Conservation (phyloP, 2,888 invertebrate species). For the Hyposoter didymator region DNA sequence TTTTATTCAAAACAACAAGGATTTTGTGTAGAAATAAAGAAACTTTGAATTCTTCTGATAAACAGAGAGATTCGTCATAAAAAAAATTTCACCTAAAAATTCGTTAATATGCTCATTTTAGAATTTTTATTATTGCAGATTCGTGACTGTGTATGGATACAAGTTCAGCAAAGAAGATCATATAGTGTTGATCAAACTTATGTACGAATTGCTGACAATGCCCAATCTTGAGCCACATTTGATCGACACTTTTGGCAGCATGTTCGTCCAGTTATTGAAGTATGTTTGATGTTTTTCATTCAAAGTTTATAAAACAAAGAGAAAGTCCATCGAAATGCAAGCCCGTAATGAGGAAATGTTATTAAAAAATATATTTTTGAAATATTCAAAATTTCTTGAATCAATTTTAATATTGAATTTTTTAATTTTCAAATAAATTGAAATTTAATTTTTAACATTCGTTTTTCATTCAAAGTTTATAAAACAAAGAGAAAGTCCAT, state of each 20-base stretch:
- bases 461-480: not conserved
- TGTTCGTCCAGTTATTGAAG: slow-evolving; percentile 90
- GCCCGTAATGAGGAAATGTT: too few relatives aligned
- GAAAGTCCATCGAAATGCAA: too few relatives aligned
- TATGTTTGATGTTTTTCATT: slow-evolving; percentile 85
- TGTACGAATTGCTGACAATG: slow-evolving; percentile 91
- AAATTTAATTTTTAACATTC: too few relatives aligned
- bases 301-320: not conserved
- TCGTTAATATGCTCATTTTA: not conserved
- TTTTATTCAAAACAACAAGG: not conserved
- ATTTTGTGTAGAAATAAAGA: not conserved
- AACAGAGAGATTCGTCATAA: not conserved
- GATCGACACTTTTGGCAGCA: slow-evolving; percentile 88
- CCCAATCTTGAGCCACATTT: slow-evolving; percentile 92
- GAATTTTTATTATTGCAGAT: slow-evolving; percentile 86
- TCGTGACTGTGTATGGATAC: slow-evolving; percentile 92
- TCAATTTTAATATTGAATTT: too few relatives aligned
- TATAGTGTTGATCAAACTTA: slow-evolving; percentile 91
- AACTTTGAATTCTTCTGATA: not conserved
- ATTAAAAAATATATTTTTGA: too few relatives aligned
- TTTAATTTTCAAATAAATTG: not conserved
- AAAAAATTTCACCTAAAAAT: not conserved
- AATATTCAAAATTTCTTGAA: not conserved
- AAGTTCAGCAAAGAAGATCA: slow-evolving; percentile 97
- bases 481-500: not conserved